These are phyloP conservation scores for Pedicia rivosa DNA, from an alignment of 2,888 invertebrate genomes.

Conservation along the genomic window DNA sequence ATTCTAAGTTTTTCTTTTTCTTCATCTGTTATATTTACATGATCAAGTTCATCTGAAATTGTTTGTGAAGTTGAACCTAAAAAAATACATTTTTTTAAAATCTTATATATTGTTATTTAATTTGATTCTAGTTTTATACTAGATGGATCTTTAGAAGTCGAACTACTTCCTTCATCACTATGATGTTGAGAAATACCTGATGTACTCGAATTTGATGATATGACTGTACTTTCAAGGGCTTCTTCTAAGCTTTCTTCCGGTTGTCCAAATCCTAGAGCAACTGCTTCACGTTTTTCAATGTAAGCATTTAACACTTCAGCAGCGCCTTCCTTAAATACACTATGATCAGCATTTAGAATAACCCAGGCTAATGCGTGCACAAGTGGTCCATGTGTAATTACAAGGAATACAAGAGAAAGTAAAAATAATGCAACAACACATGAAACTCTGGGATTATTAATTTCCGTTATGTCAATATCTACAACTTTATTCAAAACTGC, in stretches of 20 bases:
- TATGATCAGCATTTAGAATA: constrained; percentile 66
- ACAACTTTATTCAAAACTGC: constrained; percentile 43
- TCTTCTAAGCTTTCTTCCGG: constrained; percentile 63
- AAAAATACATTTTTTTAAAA: too few relatives aligned
- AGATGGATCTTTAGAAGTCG: constrained; percentile 11
- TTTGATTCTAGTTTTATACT: too few relatives aligned
- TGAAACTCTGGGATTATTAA: constrained; percentile 58
- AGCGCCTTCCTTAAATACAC: constrained; percentile 51
- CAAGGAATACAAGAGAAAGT: constrained; percentile 87
- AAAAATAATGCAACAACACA: constrained; percentile 83
- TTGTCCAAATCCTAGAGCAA: constrained; percentile 47
- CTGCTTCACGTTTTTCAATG: constrained; percentile 37
- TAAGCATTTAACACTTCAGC: constrained; percentile 50
- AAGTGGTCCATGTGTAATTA: constrained; percentile 78
- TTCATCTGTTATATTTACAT: constrained; percentile 78
- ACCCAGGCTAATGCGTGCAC: constrained; percentile 84
- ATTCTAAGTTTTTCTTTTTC: constrained; percentile 56
- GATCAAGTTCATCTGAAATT: constrained; percentile 23
- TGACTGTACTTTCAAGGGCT: constrained; percentile 41
- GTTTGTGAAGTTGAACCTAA: constrained; percentile 7
- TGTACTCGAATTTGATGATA: constrained; percentile 13
- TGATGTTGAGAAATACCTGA: constrained; percentile 6
- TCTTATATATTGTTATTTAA: constrained; percentile 9
- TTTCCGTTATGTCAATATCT: constrained; percentile 39
- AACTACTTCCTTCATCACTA: constrained; percentile 5